Evolutionary conservation across 2,113 vertebrate genomes (phyloP).

Genomic region (Pluvianellus socialis): DNA sequence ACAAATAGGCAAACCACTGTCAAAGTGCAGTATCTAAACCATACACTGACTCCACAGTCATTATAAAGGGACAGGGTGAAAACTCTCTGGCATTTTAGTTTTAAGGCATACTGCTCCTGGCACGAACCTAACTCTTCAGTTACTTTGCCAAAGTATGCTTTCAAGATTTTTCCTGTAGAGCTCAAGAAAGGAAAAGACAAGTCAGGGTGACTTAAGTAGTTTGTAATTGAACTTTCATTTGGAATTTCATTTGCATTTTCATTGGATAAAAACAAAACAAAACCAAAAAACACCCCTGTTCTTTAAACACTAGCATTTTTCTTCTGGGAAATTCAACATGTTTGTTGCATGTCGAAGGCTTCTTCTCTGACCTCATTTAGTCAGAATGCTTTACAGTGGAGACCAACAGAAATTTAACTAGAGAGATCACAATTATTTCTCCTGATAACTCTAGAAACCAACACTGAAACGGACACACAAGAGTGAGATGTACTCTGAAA

Average conservation of each 20-base stretch:
- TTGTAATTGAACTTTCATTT: background rate
- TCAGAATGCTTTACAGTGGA: background rate
- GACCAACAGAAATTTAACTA: background rate
- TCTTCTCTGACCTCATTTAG: background rate
- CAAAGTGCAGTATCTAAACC: background rate
- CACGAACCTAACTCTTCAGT: background rate
- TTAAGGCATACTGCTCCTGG: background rate
- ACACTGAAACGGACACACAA: background rate
- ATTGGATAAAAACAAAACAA: background rate
- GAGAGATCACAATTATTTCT: background rate
- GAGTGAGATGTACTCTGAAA: background rate
- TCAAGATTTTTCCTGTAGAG: background rate
- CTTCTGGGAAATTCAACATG: background rate
- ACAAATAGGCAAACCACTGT: background rate
- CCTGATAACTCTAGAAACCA: background rate
- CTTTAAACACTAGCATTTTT: background rate
- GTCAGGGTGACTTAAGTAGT: background rate
- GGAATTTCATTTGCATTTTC: background rate
- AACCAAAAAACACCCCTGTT: background rate
- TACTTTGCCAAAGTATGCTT: background rate
- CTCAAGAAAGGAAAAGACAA: background rate
- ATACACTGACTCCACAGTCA: background rate
- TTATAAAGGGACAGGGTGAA: background rate
- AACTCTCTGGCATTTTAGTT: background rate
- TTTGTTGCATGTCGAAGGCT: background rate